These are phyloP conservation scores for Eulimnadia texana DNA, from an alignment of 1,140 invertebrate species.

Conservation along the genomic window DNA sequence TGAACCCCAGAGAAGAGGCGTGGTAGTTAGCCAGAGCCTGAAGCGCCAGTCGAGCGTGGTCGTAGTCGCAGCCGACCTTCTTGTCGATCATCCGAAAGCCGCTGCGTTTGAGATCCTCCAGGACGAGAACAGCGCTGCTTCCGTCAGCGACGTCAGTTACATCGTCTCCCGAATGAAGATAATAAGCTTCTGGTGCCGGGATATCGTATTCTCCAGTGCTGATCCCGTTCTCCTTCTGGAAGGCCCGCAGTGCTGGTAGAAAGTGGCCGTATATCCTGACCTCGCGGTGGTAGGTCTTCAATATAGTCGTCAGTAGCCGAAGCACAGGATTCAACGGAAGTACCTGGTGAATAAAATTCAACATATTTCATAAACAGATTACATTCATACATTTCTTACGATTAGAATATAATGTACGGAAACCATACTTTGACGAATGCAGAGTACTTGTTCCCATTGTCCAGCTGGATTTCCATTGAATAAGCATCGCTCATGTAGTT, in stretches of 20 bases:
- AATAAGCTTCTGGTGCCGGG: neutral
- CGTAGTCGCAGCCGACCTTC: constrained; percentile 6
- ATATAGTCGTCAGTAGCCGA: neutral
- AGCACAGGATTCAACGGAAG: constrained; percentile 12
- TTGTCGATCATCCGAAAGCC: constrained; percentile 14
- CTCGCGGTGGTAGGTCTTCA: constrained; percentile 8
- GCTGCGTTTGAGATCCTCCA: no score
- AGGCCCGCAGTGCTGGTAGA: constrained; percentile 1
- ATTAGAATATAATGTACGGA: neutral
- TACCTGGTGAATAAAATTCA: neutral
- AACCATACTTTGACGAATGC: neutral
- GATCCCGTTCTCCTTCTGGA: neutral
- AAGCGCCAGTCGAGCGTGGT: constrained; percentile 2
- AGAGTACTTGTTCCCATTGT: neutral
- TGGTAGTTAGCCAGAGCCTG: constrained; percentile 12
- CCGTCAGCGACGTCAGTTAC: neutral
- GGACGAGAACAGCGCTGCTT: neutral
- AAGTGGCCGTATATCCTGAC: constrained; percentile 2
- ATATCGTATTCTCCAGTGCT: neutral
- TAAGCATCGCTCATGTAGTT: constrained; percentile 16
- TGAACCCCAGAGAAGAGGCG: no score
- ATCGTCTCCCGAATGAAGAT: neutral
- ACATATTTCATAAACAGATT: neutral
- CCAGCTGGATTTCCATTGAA: neutral
- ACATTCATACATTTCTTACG: no score